These are phyloP conservation scores for Blastomussa wellsi DNA, from an alignment of 92 coral and sea anemone genomes.

Conservation along the genomic window DNA sequence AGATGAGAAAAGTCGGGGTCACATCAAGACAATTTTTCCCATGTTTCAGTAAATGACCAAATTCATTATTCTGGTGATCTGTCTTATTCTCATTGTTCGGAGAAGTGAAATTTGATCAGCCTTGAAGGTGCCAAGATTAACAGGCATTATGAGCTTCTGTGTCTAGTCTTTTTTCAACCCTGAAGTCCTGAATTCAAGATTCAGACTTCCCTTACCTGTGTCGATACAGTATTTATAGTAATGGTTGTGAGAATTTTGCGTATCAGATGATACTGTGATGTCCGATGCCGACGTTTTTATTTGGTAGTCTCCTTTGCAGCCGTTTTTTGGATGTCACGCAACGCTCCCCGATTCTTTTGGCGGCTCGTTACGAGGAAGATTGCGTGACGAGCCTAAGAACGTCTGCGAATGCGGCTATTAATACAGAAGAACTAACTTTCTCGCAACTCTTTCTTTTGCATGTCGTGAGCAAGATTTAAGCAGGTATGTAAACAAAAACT, in stretches of 20 bases:
- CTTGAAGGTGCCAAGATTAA: background rate
- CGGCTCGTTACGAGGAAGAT: no score
- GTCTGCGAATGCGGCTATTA: no score
- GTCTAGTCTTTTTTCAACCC: background rate
- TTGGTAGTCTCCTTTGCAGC: no score
- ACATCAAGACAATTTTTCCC: background rate
- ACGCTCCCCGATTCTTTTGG: no score
- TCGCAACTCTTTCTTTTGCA: constrained; percentile 23
- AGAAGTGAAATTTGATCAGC: background rate
- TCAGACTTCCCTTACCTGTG: background rate
- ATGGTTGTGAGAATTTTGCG: background rate
- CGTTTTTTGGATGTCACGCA: no score
- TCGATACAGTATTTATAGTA: background rate
- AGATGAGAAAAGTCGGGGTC: background rate
- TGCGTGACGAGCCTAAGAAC: no score
- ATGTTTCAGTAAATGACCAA: background rate
- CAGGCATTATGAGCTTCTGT: background rate
- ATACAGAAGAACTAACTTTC: background rate
- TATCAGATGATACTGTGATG: background rate
- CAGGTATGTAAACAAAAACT: constrained; percentile 10
- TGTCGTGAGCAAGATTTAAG: constrained; percentile 51
- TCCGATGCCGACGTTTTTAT: no score
- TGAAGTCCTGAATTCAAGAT: background rate
- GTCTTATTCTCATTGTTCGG: background rate
- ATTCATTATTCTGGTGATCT: background rate